These are phyloP conservation scores for Drosophila nebulosa DNA, from an alignment of 1,140 invertebrate species.

Conservation along the genomic window DNA sequence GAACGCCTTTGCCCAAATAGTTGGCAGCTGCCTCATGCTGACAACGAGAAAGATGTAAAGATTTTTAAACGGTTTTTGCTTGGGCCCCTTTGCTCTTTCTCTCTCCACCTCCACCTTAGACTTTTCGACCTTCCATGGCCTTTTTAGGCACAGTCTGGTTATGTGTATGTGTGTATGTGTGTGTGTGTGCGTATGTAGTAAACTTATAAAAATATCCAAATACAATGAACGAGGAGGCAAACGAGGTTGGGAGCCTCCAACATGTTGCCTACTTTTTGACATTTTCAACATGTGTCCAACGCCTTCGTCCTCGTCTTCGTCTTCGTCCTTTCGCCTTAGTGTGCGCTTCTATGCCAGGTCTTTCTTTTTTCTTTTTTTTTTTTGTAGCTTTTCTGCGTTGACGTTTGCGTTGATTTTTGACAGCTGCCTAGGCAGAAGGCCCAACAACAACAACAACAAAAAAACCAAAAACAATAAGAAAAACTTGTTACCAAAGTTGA, in stretches of 20 bases:
- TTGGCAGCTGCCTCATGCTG: constrained; percentile 49
- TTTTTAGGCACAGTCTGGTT: constrained; percentile 39
- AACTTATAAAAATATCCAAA: constrained; percentile 60
- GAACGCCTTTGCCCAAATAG: constrained; percentile 56
- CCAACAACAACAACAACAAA: constrained; percentile 4
- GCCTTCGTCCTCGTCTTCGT: constrained; percentile 18
- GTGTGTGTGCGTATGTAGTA: constrained; percentile 39
- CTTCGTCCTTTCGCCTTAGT: background rate
- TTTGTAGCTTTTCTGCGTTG: constrained; percentile 68
- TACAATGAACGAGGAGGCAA: constrained; percentile 41
- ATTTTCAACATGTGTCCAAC: constrained; percentile 76
- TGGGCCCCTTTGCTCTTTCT: background rate
- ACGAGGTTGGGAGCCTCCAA: constrained; percentile 32
- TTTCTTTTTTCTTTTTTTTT: constrained; percentile 27
- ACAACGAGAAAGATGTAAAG: constrained; percentile 48
- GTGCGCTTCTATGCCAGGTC: background rate
- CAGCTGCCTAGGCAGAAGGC: constrained; percentile 70
- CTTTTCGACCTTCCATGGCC: constrained; percentile 44
- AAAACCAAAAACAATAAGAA: constrained; percentile 65
- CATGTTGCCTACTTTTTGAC: constrained; percentile 78
- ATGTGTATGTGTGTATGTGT: constrained; percentile 13
- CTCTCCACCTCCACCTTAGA: background rate
- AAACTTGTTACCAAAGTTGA: constrained; percentile 76
- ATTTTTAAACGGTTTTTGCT: constrained; percentile 58
- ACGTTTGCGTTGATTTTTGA: constrained; percentile 78